Evolutionary conservation across 2,113 vertebrate species (phyloP).

Genomic region (Catharus fuscescens): DNA sequence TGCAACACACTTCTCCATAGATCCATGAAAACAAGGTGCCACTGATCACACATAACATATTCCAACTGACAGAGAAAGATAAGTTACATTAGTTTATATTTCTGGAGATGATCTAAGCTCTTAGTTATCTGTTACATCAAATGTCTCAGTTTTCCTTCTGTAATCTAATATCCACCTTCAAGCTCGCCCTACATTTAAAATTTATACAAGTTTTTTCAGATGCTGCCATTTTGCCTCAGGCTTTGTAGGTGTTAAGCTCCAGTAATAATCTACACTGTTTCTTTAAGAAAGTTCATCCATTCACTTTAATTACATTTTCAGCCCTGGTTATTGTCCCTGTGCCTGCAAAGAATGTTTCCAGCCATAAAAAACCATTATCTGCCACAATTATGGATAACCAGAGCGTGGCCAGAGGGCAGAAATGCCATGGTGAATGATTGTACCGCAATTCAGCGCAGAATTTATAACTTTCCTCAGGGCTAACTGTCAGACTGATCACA

Average conservation of each 20-base stretch:
- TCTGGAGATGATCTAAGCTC: conserved; percentile 65
- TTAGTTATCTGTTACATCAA: conserved; percentile 66
- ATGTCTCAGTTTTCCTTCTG: conserved; percentile 63
- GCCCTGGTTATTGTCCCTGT: conserved; percentile 72
- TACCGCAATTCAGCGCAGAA: conserved; percentile 74
- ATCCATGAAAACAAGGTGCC: not conserved
- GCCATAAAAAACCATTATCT: conserved; percentile 78
- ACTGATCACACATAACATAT: not conserved
- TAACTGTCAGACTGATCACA: conserved; percentile 76
- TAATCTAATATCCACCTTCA: conserved; percentile 66
- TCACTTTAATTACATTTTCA: conserved; percentile 77
- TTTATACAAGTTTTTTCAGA: conserved; percentile 70
- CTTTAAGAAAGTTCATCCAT: conserved; percentile 76
- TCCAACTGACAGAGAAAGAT: conserved; percentile 44
- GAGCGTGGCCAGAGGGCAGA: conserved; percentile 70
- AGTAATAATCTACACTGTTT: conserved; percentile 70
- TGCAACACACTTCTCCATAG: not conserved
- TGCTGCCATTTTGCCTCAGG: conserved; percentile 58
- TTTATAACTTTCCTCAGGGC: conserved; percentile 76
- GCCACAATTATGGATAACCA: conserved; percentile 78
- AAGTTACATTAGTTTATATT: conserved; percentile 55
- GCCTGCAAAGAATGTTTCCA: conserved; percentile 77
- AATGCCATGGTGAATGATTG: conserved; percentile 77
- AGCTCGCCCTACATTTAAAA: conserved; percentile 63
- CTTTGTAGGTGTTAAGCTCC: conserved; percentile 61